Evolutionary conservation across 2,113 vertebrate genomes (phyloP).

Genomic region (Pleuronectes platessa): DNA sequence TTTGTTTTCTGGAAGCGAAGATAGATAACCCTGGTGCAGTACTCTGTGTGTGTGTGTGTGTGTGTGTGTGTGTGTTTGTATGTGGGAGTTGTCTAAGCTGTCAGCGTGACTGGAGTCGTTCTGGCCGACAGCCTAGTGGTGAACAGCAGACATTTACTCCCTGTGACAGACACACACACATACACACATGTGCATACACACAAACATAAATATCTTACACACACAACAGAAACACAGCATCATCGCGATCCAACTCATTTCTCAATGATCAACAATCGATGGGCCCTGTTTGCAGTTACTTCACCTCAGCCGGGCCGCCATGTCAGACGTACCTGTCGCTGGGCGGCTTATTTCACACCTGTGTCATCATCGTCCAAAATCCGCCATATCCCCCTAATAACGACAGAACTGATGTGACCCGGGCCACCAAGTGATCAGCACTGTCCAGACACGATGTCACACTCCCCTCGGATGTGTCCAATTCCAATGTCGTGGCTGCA

Average conservation of each 20-base stretch:
- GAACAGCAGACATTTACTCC: conserved; percentile 67
- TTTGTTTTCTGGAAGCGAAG: conserved; percentile 48
- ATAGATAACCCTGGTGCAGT: conserved; percentile 58
- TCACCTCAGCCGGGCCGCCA: neutral
- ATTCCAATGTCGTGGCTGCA: conserved; percentile 68
- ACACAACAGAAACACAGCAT: conserved; percentile 13
- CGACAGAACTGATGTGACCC: conserved; percentile 48
- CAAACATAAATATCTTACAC: conserved; percentile 46
- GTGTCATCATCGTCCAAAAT: conserved; percentile 58
- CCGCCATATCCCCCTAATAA: conserved; percentile 56
- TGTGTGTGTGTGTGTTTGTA: neutral
- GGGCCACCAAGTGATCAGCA: conserved; percentile 58
- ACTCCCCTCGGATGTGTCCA: conserved; percentile 59
- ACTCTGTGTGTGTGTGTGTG: conserved; percentile 23
- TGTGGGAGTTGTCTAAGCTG: conserved; percentile 71
- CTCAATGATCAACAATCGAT: conserved; percentile 40
- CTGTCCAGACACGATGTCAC: conserved; percentile 75
- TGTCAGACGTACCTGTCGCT: conserved; percentile 39
- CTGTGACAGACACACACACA: conserved; percentile 55
- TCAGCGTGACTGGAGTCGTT: conserved; percentile 74
- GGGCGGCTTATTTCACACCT: conserved; percentile 54
- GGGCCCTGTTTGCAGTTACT: conserved; percentile 34
- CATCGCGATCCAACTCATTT: conserved; percentile 39
- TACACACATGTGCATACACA: conserved; percentile 12
- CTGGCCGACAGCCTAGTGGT: conserved; percentile 72